Base-by-base conservation (phyloP, 2,888 invertebrate genomes). In the Linnaemya tessellans region DNA sequence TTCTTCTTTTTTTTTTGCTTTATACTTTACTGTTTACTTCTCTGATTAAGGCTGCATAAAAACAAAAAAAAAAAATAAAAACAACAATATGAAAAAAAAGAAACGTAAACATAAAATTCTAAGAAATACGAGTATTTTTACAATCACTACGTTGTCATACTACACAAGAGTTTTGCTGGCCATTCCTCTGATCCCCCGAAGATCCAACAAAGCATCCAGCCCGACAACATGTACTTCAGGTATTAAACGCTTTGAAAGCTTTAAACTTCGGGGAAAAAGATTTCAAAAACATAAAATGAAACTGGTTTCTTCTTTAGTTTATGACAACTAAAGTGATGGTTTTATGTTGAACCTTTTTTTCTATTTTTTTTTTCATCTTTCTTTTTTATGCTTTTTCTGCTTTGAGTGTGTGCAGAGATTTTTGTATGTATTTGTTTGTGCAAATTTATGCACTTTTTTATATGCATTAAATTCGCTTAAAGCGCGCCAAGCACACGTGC, bases 401-500 rank as follows among this genome's bases (percentile, higher is more conserved):
- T 60, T n/a, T 43, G 7, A 38, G 46, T 15, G 60, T n/a, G 68
- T 49, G 79, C 68, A 62, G 25, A 54, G 71, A 64, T 74, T 51
- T 62, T 73, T 68, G 49, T 15, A n/a, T 54, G 15, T 58, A 15
- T 15, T n/a, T 62, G 67, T 15, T 80, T 56, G n/a, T n/a, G 58
- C 49, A 74, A 74, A 74, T 60, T 60, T 80, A 74, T 60, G 74
- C 74, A 60, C 25, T 11, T 73, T 80, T 60, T 25, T 80, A 67
- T 77, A 54, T n/a, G 7, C 43, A 67, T 68, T 41, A 46, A 56
- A 51, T 83, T 49, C 43, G 35, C 46, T 75, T 77, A 80, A 68
- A 81, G 80, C 79, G 82, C 41, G 86, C 77, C 77, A 80, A 81
- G 84, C 84, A 78, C 87, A 87, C 87, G 87, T 87, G 87, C 86